phyloP scores from a whole-genome alignment of 2,113 vertebrate species.

The Rhea americana region DNA sequence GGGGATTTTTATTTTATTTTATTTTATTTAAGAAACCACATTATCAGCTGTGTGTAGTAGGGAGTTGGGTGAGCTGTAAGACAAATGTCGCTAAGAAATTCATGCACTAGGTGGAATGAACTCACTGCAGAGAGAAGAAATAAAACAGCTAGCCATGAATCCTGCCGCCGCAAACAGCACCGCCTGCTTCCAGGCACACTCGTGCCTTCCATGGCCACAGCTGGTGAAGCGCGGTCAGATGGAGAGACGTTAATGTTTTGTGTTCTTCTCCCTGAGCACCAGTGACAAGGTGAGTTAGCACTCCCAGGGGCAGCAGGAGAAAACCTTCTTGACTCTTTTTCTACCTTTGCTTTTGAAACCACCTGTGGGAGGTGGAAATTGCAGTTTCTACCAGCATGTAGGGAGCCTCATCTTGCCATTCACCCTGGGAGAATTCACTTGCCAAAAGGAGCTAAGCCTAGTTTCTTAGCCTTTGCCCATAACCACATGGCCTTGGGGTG shows the following conservation, averaged over 20 bases:
- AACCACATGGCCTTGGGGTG: not conserved
- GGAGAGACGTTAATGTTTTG: not conserved
- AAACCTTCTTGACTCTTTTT: not conserved
- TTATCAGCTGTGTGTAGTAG: not conserved
- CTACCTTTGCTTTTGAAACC: not conserved
- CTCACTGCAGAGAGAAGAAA: not conserved
- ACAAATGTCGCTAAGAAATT: not conserved
- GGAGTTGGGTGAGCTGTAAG: not conserved
- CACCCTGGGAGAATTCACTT: not conserved
- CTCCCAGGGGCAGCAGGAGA: not conserved
- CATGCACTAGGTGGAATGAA: not conserved
- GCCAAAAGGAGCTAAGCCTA: not conserved
- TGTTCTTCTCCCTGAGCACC: not conserved
- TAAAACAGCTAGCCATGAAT: not conserved
- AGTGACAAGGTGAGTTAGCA: not conserved
- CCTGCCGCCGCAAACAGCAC: not conserved
- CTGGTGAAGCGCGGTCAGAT: not conserved
- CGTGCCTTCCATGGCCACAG: not conserved
- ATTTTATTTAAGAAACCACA: not conserved
- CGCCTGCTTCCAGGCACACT: not conserved
- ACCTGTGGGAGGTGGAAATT: not conserved
- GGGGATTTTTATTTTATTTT: not conserved
- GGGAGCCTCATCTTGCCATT: not conserved
- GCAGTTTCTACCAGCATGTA: not conserved
- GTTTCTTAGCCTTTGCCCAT: not conserved